Evolutionary conservation across 2,888 invertebrate species (phyloP), one percentile per base, ranked within the genome.

Genomic region (Eucera pruinosa): DNA sequence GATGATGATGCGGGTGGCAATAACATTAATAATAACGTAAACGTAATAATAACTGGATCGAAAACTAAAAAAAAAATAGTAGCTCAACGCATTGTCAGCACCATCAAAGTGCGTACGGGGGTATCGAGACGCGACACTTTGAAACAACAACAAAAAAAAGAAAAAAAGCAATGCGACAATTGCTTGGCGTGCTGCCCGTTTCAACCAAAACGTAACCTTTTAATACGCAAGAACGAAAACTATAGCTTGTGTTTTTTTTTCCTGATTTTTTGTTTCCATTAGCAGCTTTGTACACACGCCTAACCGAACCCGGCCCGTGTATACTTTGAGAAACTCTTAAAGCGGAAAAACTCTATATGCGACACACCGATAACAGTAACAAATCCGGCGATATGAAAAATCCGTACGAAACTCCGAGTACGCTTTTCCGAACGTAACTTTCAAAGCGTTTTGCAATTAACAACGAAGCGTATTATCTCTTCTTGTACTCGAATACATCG

Each of bases 381-480:
- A 43, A 30, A 43, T 43, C 9, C 30, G n/a, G 7, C 1, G 9
- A 33, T 2, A 7, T 15, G 3, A 33, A 23, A 25, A 20, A 45
- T 23, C 11, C 23, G 0, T 52, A 39, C 11, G 1, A 33, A 23
- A n/a, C 6, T 54, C 23, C 13, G 33, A 15, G 1, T 30, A 43
- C 20, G 54, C 27, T n/a, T 52, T 15, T 7, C n/a, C n/a, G n/a
- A n/a, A n/a, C n/a, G n/a, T 2, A 13, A 36, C 13, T 27, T 13
- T 23, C 15, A 43, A 54, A 54, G 27, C 30, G 13, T 52, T 52
- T 52, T n/a, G n/a, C 47, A 47, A 58, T 62, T 69, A 61, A 57
- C 52, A 66, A 66, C 62, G 25, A 82, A 80, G 69, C 71, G 57
- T 74, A 82, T 67, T n/a, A n/a, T 50, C 7, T 48, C 11, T 15